Evolutionary conservation across 2,888 invertebrate genomes (phyloP).

Genomic region (Mythimna impura): DNA sequence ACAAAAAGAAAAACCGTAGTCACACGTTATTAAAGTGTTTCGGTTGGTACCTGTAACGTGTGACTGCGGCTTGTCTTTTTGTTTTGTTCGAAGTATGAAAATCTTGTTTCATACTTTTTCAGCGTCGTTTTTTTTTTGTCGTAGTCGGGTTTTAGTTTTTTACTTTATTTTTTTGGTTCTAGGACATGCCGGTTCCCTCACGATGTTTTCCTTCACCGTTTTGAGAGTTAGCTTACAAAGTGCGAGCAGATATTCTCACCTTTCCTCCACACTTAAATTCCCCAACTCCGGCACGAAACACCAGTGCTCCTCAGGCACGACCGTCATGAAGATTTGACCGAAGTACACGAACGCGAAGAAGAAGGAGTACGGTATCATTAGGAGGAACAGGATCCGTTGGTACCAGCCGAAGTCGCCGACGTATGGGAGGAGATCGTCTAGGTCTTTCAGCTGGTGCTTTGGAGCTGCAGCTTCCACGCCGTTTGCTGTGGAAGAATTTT

Average conservation of each 20-base stretch:
- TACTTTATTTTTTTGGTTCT: too few relatives aligned
- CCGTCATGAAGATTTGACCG: constrained; percentile 86
- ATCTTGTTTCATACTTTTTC: too few relatives aligned
- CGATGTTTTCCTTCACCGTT: too few relatives aligned
- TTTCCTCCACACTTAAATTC: constrained; percentile 76
- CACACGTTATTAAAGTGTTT: too few relatives aligned
- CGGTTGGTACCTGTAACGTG: too few relatives aligned
- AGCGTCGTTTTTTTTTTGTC: too few relatives aligned
- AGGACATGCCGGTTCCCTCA: too few relatives aligned
- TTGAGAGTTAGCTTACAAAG: too few relatives aligned
- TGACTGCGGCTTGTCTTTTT: too few relatives aligned
- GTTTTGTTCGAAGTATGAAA: too few relatives aligned
- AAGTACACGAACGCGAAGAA: constrained; percentile 88
- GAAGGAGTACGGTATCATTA: constrained; percentile 86
- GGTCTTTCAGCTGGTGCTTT: constrained; percentile 73
- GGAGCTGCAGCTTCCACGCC: constrained; percentile 48
- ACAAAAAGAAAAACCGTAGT: too few relatives aligned
- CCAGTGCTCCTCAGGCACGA: constrained; percentile 84
- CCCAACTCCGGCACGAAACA: constrained; percentile 78
- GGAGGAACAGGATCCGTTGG: constrained; percentile 83
- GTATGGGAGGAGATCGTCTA: constrained; percentile 84
- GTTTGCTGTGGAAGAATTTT: constrained; percentile 62
- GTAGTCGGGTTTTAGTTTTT: too few relatives aligned
- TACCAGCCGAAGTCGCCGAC: constrained; percentile 87
- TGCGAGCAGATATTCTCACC: constrained; percentile 59